Evolutionary conservation across 1,140 invertebrate species (phyloP), one percentile per base, ranked within the genome.

Genomic region (Euborellia annulipes): DNA sequence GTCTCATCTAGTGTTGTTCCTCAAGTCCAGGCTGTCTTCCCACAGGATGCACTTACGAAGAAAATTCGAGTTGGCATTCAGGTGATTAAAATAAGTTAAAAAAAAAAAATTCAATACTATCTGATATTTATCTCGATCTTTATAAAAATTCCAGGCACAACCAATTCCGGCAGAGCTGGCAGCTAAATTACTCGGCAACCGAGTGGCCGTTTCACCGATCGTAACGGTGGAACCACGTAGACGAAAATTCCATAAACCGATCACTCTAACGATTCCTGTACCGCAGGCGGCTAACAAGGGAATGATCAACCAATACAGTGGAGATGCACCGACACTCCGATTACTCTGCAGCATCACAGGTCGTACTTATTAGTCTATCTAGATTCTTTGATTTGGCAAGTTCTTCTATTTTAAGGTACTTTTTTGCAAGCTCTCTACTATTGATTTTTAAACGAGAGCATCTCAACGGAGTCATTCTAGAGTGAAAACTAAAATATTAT

Each of bases 221-320:
- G 85, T 96, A n/a, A 96, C 91, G 0, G 88, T 97, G 13, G 92
- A 96, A 66, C 93, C 93, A 16, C 64, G 93, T 22, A 68, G 92
- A 49, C 67, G 92, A 48, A 96, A 96, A 68, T 97, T 97, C 76
- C 92, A 96, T 64, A 90, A 93, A 65, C 82, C 83, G 27, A 97
- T 97, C 57, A 94, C 88, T 49, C 71, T 97, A 50, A 95, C 89
- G 32, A 90, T 94, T 59, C 93, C 93, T 11, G 76, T 94, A 42
- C 93, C 93, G 11, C 83, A 83, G 61, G 82, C 84, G 27, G 78
- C 82, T 27, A 80, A 79, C 49, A 81, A 82, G 58, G 79, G 84
- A 42, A 90, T 90, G 85, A 85, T 89, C 50, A 89, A 88, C 62
- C 82, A 87, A 57, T 89, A 89, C 59, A 78, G 73, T 18, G 78